Evolutionary conservation across 2,113 vertebrate species (phyloP).

Genomic region (Phrynocephalus versicolor): DNA sequence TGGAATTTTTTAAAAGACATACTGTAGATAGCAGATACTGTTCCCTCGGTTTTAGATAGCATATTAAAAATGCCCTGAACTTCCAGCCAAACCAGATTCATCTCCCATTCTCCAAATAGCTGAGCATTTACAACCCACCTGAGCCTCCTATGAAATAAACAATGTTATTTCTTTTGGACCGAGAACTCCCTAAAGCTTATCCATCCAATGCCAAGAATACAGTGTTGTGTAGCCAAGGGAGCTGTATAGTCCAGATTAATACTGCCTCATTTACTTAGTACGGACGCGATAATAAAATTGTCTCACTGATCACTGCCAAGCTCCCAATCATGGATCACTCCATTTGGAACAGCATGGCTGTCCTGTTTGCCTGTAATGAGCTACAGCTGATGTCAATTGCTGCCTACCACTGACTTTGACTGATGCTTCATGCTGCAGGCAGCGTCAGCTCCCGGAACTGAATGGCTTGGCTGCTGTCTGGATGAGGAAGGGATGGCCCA

Average conservation of each 20-base stretch:
- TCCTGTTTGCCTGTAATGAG: slow-evolving; percentile 1
- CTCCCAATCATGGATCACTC: not conserved
- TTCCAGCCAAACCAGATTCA: not conserved
- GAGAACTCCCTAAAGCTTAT: slow-evolving; percentile 29
- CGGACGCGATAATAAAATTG: not conserved
- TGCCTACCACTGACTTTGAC: not conserved
- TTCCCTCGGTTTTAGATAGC: not conserved
- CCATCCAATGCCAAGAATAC: not conserved
- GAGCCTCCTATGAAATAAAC: slow-evolving; percentile 28
- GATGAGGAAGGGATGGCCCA: not conserved
- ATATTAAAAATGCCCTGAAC: accelerated
- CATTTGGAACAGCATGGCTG: not conserved
- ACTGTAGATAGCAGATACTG: not conserved
- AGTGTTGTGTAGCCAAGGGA: accelerated
- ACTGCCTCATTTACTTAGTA: slow-evolving; percentile 14
- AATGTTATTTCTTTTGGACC: slow-evolving; percentile 21
- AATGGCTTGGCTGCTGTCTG: not conserved
- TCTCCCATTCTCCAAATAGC: not conserved
- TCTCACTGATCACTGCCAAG: slow-evolving; percentile 1
- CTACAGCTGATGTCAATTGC: not conserved
- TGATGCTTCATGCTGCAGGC: not conserved
- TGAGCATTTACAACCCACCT: not conserved
- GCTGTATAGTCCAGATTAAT: not conserved
- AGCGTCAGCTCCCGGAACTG: not conserved
- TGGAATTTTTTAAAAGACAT: not conserved